phyloP scores from a whole-genome alignment of 2,113 vertebrate species.

The Delphinapterus leucas region DNA sequence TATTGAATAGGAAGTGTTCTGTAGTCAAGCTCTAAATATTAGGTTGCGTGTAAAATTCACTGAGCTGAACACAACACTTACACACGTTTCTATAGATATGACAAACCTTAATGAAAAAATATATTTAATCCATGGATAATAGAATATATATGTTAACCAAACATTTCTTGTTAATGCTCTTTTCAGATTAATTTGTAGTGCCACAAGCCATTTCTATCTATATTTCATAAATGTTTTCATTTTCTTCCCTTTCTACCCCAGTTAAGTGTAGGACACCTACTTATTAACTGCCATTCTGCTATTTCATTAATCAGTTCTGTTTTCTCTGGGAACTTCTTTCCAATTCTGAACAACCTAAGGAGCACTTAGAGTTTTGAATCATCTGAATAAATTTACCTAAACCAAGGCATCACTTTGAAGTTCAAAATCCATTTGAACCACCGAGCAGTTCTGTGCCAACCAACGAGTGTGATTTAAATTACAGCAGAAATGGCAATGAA shows the following conservation, averaged over 20 bases:
- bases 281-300: background rate
- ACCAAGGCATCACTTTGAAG: background rate
- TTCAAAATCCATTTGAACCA: background rate
- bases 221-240: background rate
- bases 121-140: background rate
- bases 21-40: background rate
- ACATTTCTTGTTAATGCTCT: background rate
- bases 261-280: background rate
- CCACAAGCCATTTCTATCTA: background rate
- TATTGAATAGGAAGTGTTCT: background rate
- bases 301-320: background rate
- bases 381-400: conserved; percentile 10
- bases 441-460: background rate
- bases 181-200: background rate
- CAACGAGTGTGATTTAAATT: conserved; percentile 11
- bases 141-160: background rate
- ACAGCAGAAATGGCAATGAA: background rate
- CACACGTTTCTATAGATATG: background rate
- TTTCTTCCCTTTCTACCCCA: background rate
- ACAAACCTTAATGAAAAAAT: background rate
- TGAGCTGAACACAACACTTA: background rate
- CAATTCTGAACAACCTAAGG: background rate
- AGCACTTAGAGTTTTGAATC: conserved; percentile 4
- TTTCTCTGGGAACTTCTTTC: background rate
- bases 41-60: background rate